Conservation (phyloP, 2,888 invertebrate genomes). For the Cantharis flavilabris region DNA sequence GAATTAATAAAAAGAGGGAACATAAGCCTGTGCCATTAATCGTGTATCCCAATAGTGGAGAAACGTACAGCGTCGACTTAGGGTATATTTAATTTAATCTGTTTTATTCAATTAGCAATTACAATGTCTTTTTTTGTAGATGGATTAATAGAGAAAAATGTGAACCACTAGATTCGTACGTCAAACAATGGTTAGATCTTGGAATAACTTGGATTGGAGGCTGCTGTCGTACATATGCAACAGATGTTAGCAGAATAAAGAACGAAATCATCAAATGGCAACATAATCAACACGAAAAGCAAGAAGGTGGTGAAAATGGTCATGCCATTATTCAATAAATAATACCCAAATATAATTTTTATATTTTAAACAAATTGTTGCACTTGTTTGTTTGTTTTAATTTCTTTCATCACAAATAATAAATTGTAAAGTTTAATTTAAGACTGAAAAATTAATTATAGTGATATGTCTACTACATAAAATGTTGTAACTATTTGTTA, state of each 20-base stretch:
- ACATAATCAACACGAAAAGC: slow-evolving; percentile 6
- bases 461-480: background rate
- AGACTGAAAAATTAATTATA: background rate
- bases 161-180: slow-evolving; percentile 71
- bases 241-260: slow-evolving; percentile 76
- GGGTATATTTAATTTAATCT: slow-evolving; percentile 58
- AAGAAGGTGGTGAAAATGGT: background rate
- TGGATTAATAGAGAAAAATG: slow-evolving; percentile 75
- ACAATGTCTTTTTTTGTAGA: slow-evolving; percentile 51
- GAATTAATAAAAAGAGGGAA: slow-evolving; percentile 58
- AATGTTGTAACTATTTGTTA: background rate
- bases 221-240: slow-evolving; percentile 86
- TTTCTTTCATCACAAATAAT: background rate
- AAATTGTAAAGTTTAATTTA: background rate
- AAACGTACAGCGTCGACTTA: slow-evolving; percentile 72
- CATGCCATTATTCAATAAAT: background rate
- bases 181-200: slow-evolving; percentile 78
- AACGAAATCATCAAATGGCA: slow-evolving; percentile 62
- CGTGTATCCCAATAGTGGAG: slow-evolving; percentile 93
- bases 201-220: slow-evolving; percentile 89
- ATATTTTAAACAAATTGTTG: background rate
- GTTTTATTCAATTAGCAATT: background rate
- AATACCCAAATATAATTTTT: background rate
- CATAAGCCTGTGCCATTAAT: slow-evolving; percentile 71
- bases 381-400: background rate